Conservation (phyloP, 2,113 vertebrate species). For the Corythoichthys intestinalis region DNA sequence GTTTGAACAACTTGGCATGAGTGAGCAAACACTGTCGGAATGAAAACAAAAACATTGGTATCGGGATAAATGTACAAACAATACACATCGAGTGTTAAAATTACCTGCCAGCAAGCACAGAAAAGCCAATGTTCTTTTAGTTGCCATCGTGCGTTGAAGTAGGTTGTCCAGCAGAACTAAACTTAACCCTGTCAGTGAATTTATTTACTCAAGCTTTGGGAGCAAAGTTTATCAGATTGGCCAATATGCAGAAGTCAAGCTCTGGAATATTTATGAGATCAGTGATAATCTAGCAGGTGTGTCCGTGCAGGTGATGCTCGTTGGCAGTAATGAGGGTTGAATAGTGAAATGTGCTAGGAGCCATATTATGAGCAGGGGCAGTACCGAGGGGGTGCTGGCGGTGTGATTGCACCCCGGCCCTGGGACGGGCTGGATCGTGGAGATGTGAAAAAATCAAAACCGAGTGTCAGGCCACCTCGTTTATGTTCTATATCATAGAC, state of each 20-base stretch:
- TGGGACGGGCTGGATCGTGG: no score
- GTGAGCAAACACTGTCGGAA: slow-evolving; percentile 18
- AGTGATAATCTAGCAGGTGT: no score
- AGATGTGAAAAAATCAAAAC: no score
- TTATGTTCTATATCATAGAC: no score
- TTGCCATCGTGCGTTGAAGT: slow-evolving; percentile 12
- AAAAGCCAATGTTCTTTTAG: neutral
- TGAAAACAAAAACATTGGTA: neutral
- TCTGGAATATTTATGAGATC: no score
- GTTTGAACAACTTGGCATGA: neutral
- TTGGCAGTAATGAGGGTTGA: no score
- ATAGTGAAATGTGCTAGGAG: no score
- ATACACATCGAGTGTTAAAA: neutral
- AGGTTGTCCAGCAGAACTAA: neutral
- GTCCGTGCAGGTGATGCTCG: no score
- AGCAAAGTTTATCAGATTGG: slow-evolving; percentile 40
- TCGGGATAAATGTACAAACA: rapidly evolving
- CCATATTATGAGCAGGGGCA: no score
- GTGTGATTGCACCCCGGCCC: no score
- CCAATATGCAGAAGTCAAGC: slow-evolving; percentile 5
- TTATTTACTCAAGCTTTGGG: slow-evolving; percentile 18
- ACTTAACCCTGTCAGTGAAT: slow-evolving; percentile 2
- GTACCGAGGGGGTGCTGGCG: no score
- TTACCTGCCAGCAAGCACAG: slow-evolving; percentile 48
- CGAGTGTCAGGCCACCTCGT: no score